Evolutionary conservation across 2,888 invertebrate genomes (phyloP), one percentile per base, ranked within the genome.

Genomic region (Ecliptopera silaceata): DNA sequence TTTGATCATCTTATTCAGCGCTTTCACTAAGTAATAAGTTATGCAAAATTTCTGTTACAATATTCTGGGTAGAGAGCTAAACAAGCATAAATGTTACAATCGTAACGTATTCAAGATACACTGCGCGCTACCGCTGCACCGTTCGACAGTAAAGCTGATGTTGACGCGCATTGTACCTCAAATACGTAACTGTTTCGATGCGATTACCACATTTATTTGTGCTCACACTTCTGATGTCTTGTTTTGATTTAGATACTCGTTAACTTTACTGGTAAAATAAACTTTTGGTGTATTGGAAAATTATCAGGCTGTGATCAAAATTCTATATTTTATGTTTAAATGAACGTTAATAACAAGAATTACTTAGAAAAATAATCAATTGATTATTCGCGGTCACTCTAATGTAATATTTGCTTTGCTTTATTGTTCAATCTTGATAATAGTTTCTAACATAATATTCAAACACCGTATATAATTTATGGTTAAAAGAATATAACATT

Each of bases 1-100:
- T 47, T 47, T 38, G 15, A 47, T 15, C 8, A 38, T 39, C 20
- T 39, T 48, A 48, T n/a, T n/a, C 11, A 48, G 47, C 17, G 26
- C 18, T 48, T 47, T 38, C 38, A 4, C 15, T 47, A 12, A 34
- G 26, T 38, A 38, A 47, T 46, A 36, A 46, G 22, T 34, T 46
- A 46, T 36, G 22, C 46, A 46, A 13, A 13, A 22, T 36, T 44
- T 46, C 36, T 22, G 20, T 46, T 26, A 34, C 20, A 36, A 11
- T 8, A 12, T 13, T 36, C 22, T 22, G 49, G 20, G 39, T n/a
- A n/a, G n/a, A n/a, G n/a, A n/a, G n/a, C n/a, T n/a, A n/a, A n/a
- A n/a, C n/a, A n/a, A n/a, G n/a, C n/a, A n/a, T n/a, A n/a, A n/a
- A n/a, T n/a, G n/a, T n/a, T n/a, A n/a, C n/a, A n/a, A n/a, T n/a